Conservation (phyloP, 37 sponge, comb jelly and placozoan species). For the Aphrocallistes beatrix region DNA sequence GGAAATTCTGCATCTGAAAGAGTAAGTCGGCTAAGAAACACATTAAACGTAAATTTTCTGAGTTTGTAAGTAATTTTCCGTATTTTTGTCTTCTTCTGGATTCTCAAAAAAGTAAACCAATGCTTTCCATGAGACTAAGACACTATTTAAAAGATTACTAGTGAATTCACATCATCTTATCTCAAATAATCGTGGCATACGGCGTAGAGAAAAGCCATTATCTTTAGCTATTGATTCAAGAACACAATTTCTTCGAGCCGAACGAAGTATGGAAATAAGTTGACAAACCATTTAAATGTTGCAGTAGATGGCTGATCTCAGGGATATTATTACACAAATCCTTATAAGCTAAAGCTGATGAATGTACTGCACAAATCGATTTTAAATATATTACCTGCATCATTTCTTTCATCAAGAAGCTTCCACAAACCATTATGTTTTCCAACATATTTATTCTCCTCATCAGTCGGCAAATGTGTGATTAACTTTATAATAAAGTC, state of each 20-base stretch:
- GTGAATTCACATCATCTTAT: slow-evolving; percentile 12
- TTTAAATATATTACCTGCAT: not conserved
- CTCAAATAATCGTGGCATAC: not conserved
- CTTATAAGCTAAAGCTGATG: not conserved
- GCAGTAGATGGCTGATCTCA: no score
- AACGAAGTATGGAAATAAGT: no score
- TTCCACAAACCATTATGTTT: slow-evolving; percentile 1
- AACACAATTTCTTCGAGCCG: no score
- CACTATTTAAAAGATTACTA: not conserved
- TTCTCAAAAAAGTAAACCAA: no score
- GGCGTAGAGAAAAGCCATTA: no score
- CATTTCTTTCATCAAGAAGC: not conserved
- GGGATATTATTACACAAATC: not conserved
- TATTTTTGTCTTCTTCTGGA: no score
- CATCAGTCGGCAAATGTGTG: not conserved
- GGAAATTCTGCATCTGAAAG: no score
- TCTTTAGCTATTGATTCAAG: no score
- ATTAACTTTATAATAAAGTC: not conserved
- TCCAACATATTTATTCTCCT: not conserved
- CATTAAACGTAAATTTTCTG: not conserved
- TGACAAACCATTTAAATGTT: no score
- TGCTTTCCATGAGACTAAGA: not conserved
- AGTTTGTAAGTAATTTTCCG: not conserved
- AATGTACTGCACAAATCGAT: slow-evolving; percentile 2
- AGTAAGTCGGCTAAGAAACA: no score